Evolutionary conservation across 2,113 vertebrate species (phyloP).

Genomic region (Brevimyrus niger): DNA sequence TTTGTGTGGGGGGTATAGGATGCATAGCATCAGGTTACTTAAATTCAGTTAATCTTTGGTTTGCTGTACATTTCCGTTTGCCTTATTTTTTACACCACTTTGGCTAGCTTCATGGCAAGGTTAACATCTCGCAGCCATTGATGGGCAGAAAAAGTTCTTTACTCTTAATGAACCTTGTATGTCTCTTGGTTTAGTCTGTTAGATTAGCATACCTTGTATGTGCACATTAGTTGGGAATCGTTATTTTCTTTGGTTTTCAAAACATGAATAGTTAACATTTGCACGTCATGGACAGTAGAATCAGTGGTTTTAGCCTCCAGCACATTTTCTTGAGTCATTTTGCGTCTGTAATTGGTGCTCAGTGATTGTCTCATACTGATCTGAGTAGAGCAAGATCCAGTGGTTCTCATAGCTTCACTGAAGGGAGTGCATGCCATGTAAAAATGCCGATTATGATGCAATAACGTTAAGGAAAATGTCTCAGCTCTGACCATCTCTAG

Average conservation of each 20-base stretch:
- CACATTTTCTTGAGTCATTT: neutral
- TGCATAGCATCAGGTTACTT: neutral
- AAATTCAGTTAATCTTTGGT: neutral
- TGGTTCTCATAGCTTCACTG: neutral
- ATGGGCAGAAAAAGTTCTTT: neutral
- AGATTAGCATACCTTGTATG: neutral
- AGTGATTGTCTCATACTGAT: neutral
- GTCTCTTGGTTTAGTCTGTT: neutral
- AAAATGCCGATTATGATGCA: neutral
- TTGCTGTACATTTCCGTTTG: neutral
- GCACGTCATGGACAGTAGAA: neutral
- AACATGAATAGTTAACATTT: neutral
- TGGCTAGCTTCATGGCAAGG: neutral
- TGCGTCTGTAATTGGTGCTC: neutral
- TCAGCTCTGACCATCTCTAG: neutral
- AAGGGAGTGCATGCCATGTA: neutral
- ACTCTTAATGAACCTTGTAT: neutral
- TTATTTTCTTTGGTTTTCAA: neutral
- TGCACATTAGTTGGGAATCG: neutral
- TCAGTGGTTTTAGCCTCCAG: neutral
- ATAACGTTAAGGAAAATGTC: neutral
- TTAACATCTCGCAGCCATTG: neutral
- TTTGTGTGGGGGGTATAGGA: neutral
- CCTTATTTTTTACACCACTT: neutral
- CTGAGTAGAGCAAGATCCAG: neutral